Base-by-base conservation (phyloP, 1,140 invertebrate genomes). In the Daktulosphaira vitifoliae region DNA sequence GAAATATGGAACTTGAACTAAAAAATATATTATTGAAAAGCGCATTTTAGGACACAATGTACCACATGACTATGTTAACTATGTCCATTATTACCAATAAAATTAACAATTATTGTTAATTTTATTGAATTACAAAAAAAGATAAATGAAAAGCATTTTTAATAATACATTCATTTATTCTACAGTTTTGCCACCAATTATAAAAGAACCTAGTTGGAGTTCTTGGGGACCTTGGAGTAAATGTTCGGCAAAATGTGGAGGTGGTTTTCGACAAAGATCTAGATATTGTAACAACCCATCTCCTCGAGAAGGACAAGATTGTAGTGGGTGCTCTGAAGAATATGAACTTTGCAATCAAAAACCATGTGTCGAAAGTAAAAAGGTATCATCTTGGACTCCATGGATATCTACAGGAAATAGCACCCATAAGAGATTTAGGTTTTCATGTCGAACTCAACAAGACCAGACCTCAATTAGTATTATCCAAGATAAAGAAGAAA, bases 361-460 rank as follows among this genome's bases (percentile, higher is more conserved):
- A 15, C 72, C 79, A 1, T 92, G 90, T 68, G 75, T 80, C 0
- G 83, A 87, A 68, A 78, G 81, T 11, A 80, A 81, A 53, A 82
- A 82, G 68, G 77, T 82, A 0, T 84, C 83, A 0, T 73, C 79
- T 1, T 91, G 88, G 88, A 89, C 88, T 0, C 84, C 83, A 0
- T 92, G 89, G 88, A 72, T 88, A n/a, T 67, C 70, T 53, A 70
- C 73, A 9, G 80, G 81, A 1, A 78, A 79, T 4, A 67, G 83
- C 48, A 81, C 81, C 6, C 87, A 92, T 71, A 84, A 84, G 64
- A 79, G 89, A 59, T 90, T 82, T 69, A 80, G 87, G 64, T 90
- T 88, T 70, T 77, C 81, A 11, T 94, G 90, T 71, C 81, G 82
- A 23, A 88, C 88, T 0, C 87, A 84, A 38, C 85, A 85, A 0